Evolutionary conservation across 2,888 invertebrate species (phyloP).

Genomic region (Hirudinaria manillensis): DNA sequence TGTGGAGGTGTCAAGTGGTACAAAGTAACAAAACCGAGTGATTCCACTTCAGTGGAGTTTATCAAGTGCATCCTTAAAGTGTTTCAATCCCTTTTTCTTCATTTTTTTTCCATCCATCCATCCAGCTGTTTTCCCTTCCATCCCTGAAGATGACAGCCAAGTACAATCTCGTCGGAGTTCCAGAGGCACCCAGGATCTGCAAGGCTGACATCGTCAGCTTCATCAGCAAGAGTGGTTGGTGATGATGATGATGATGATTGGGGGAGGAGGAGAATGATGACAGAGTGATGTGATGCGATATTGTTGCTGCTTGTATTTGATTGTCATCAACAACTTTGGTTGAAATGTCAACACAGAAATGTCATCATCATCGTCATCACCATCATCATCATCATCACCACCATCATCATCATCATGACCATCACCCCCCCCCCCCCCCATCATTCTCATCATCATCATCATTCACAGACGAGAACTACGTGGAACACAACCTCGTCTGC

Average conservation of each 20-base stretch:
- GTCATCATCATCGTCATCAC: conserved; percentile 8
- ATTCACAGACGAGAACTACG: conserved; percentile 57
- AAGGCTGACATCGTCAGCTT: conserved; percentile 81
- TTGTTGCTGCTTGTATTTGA: neutral
- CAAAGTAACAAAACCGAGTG: too few relatives aligned
- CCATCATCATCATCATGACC: conserved; percentile 6
- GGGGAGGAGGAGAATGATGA: neutral
- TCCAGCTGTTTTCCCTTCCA: conserved; percentile 78
- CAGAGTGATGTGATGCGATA: neutral
- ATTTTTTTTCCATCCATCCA: neutral
- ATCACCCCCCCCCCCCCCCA: conserved; percentile 1
- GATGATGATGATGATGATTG: conserved; percentile 8
- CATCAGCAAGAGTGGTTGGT: conserved; percentile 57
- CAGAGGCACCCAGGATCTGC: conserved; percentile 81
- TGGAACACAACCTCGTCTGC: conserved; percentile 80
- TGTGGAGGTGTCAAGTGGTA: too few relatives aligned
- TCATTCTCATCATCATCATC: conserved; percentile 28
- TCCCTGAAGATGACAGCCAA: conserved; percentile 88
- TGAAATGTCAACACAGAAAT: neutral
- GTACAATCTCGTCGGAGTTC: conserved; percentile 83
- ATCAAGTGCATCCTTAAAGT: too few relatives aligned
- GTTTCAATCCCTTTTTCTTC: neutral
- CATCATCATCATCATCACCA: conserved; percentile 30
- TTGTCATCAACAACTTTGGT: neutral
- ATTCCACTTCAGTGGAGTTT: too few relatives aligned